Conservation (phyloP, 1,140 invertebrate genomes). For the Aphis gossypii region DNA sequence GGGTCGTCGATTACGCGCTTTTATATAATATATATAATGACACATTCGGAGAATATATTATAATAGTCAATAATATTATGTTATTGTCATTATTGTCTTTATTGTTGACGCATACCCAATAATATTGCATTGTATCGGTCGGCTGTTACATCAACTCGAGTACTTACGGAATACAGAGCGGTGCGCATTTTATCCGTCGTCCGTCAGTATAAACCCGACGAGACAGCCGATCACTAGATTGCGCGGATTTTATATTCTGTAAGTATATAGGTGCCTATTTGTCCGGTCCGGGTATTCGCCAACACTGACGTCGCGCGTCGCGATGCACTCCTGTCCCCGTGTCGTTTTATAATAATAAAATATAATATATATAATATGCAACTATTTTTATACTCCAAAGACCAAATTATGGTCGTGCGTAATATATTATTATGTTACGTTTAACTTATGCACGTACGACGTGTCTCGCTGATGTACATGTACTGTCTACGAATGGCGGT, state of each 20-base stretch:
- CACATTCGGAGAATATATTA: background rate
- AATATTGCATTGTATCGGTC: background rate
- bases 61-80: background rate
- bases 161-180: background rate
- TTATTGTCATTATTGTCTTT: background rate
- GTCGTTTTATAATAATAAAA: background rate
- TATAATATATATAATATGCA: background rate
- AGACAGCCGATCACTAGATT: background rate
- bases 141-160: background rate
- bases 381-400: constrained; percentile 1
- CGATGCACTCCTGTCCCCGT: background rate
- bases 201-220: too few relatives aligned
- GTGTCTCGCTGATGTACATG: background rate
- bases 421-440: background rate
- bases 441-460: too few relatives aligned
- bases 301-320: background rate
- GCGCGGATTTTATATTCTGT: background rate
- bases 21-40: background rate
- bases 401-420: background rate
- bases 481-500: too few relatives aligned
- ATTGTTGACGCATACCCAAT: background rate
- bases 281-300: background rate
- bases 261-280: background rate
- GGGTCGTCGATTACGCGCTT: background rate
- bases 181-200: background rate